These are phyloP conservation scores for Coptodon bakossiorum DNA, from an alignment of 2,113 vertebrate species.

Conservation along the genomic window DNA sequence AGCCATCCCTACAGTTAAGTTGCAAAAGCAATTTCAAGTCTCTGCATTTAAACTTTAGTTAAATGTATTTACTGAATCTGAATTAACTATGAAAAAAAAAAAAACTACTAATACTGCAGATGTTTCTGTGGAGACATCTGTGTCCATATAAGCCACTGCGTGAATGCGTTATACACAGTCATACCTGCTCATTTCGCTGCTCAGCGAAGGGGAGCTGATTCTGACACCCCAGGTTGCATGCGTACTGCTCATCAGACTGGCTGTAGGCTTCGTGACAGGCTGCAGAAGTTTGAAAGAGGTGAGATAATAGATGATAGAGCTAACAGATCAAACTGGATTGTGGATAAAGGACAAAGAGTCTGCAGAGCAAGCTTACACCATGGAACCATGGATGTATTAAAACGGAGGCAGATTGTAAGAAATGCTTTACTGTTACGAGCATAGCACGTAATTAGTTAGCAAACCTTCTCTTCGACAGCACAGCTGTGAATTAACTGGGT, in stretches of 20 bases:
- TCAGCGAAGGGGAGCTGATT: conserved; percentile 92
- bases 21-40: background rate
- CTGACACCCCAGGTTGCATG: conserved; percentile 93
- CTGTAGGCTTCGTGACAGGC: conserved; percentile 94
- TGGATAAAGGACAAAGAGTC: background rate
- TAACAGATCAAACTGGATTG: background rate
- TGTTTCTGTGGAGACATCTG: background rate
- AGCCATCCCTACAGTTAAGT: background rate
- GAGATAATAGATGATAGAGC: background rate
- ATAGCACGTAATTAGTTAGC: background rate
- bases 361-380: accelerated
- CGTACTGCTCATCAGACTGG: conserved; percentile 86
- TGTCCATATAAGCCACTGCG: background rate
- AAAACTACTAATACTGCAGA: background rate
- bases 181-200: conserved; percentile 85
- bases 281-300: conserved; percentile 50
- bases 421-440: background rate
- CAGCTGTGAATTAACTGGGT: background rate
- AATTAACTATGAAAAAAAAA: background rate
- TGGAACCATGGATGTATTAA: background rate
- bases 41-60: background rate
- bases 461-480: background rate
- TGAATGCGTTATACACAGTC: background rate
- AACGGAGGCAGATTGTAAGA: background rate
- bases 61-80: background rate